Conservation (phyloP, 2,888 invertebrate genomes). For the Hyalella azteca region DNA sequence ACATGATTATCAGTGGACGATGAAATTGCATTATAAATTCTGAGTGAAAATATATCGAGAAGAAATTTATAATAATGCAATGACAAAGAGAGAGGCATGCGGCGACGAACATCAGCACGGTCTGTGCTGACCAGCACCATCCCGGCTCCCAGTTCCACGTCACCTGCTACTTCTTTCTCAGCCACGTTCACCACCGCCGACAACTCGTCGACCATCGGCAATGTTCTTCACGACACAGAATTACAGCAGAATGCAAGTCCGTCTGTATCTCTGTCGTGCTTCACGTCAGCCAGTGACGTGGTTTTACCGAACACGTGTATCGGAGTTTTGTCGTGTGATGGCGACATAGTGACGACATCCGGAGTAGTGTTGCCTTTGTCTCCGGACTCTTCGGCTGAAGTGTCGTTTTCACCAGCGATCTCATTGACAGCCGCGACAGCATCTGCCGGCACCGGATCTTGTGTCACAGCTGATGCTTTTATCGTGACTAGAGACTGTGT, state of each 20-base stretch:
- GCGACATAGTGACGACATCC: background rate
- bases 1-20: too few species aligned
- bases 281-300: conserved; percentile 10
- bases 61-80: conserved; percentile 4
- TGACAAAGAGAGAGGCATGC: conserved; percentile 13
- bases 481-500: background rate
- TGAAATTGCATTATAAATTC: too few species aligned
- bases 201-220: background rate
- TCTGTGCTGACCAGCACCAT: conserved; percentile 20
- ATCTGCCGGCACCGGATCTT: background rate
- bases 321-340: background rate
- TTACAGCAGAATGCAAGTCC: background rate
- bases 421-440: conserved; percentile 8
- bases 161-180: background rate
- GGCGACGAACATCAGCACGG: background rate
- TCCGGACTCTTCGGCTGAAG: conserved; percentile 30
- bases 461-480: background rate
- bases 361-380: conserved; percentile 22
- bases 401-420: conserved; percentile 17
- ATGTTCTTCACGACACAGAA: too few species aligned
- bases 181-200: background rate
- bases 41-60: too few species aligned
- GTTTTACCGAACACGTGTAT: background rate
- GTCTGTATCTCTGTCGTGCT: background rate
- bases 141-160: background rate